Base-by-base conservation (phyloP, 2,113 vertebrate species). In the Tyto alba region DNA sequence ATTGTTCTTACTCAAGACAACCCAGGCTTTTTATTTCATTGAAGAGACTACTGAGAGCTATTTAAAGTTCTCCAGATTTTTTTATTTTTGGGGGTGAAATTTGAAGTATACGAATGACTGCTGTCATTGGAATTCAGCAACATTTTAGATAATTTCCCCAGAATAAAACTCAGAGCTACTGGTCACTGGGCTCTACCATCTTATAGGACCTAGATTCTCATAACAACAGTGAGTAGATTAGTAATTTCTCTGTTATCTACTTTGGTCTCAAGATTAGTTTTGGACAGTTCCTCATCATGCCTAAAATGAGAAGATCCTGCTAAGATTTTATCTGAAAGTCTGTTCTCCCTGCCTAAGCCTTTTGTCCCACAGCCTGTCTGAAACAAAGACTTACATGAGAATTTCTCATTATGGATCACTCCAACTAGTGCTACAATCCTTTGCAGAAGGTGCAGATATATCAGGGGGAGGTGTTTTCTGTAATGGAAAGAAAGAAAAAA, bases 371-470 rank as follows among this genome's bases (percentile, higher is more conserved):
- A 50, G 9, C 38, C 48, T 78, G 29, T 16, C n/a, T 32, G 30
- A 30, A 64, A 68, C 36, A 85, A 47, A 77, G 13, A 18, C 10
- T 67, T 47, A 4, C 67, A 67, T n/a, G 14, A 63, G 29, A 55
- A 6, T 38, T 72, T 23, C 10, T 18, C 1, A 0, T 26, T 63
- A 59, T 11, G 22, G 13, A 43, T 56, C n/a, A 5, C 7, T 78
- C 53, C 57, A 94, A 9, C 7, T 27, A 76, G 43, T 27, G 47
- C 17, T n/a, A 32, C 29, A 67, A 71, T 48, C 11, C 15, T 62
- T 71, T 81, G 26, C 32, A 86, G 68, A 57, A 45, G 7, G 10
- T 52, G 26, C 12, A 74, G 74, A 21, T 34, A 10, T 57, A 43
- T 40, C 9, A 13, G 12, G 21, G 8, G 9, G 0, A 9, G 1